These are phyloP conservation scores for Pheosia tremula DNA, from an alignment of 2,888 invertebrate species.

Conservation along the genomic window DNA sequence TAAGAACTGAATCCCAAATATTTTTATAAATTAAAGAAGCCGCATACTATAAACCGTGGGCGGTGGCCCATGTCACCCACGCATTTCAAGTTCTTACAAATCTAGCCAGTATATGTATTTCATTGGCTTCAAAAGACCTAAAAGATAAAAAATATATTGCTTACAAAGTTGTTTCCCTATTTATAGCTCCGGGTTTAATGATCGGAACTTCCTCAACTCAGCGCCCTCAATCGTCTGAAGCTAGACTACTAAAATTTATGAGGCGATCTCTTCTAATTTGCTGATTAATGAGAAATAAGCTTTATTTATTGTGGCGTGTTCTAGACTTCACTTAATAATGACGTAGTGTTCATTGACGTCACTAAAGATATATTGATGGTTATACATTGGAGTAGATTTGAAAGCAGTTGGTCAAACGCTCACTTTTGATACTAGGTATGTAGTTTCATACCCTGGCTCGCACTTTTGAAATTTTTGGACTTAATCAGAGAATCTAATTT, in stretches of 20 bases:
- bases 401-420: no score
- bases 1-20: no score
- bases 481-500: no score
- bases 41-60: no score
- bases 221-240: constrained; percentile 6
- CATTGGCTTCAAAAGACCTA: neutral
- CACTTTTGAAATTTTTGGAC: no score
- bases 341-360: neutral
- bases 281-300: constrained; percentile 7
- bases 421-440: no score
- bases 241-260: constrained; percentile 10
- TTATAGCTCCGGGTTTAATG: constrained; percentile 7
- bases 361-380: neutral
- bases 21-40: no score
- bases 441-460: no score
- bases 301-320: constrained; percentile 7
- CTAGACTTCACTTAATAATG: neutral
- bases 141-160: neutral
- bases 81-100: no score
- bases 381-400: no score
- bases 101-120: neutral
- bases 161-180: neutral
- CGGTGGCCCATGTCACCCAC: no score
- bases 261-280: constrained; percentile 8
- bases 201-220: constrained; percentile 10